Evolutionary conservation across 2,888 invertebrate genomes (phyloP).

Genomic region (Cerceris ruficornis): DNA sequence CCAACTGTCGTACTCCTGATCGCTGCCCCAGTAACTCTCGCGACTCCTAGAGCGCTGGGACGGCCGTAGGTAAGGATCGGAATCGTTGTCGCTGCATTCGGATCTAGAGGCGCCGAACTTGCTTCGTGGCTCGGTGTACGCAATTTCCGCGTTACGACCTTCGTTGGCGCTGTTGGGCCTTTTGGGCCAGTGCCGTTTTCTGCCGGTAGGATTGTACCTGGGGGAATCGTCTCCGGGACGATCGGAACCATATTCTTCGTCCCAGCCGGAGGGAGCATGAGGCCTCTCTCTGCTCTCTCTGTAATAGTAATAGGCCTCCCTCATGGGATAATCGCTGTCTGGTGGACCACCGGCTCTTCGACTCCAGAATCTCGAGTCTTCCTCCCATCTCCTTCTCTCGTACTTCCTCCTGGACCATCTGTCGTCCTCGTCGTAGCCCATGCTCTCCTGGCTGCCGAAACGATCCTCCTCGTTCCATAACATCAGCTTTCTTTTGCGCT

Average conservation of each 20-base stretch:
- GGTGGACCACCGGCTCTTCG: slow-evolving; percentile 80
- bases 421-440: slow-evolving; percentile 82
- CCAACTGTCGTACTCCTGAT: slow-evolving; percentile 80
- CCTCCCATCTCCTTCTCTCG: slow-evolving; percentile 80
- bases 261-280: slow-evolving; percentile 72
- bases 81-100: slow-evolving; percentile 79
- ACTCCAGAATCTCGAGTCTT: slow-evolving; percentile 80
- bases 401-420: slow-evolving; percentile 75
- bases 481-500: slow-evolving; percentile 77
- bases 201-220: slow-evolving; percentile 65
- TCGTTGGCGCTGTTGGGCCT: slow-evolving; percentile 80
- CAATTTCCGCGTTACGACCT: slow-evolving; percentile 74
- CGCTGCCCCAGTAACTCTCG: slow-evolving; percentile 79
- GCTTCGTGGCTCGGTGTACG: slow-evolving; percentile 72
- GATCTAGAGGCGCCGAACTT: slow-evolving; percentile 79
- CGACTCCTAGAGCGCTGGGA: slow-evolving; percentile 77
- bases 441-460: slow-evolving; percentile 80
- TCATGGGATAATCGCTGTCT: slow-evolving; percentile 82
- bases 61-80: slow-evolving; percentile 77
- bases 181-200: slow-evolving; percentile 79
- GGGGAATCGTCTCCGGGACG: slow-evolving; percentile 75
- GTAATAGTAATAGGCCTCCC: slow-evolving; percentile 76
- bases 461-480: slow-evolving; percentile 79
- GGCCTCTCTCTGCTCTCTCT: slow-evolving; percentile 72
- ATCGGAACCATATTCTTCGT: slow-evolving; percentile 77